A percentile compares a stretch with the other conserved stretches of the same genome.
Evolutionary conservation across 2,797 vertebrate genomes (phyloP).

Genomic region (Takifugu ocellatus): DNA sequence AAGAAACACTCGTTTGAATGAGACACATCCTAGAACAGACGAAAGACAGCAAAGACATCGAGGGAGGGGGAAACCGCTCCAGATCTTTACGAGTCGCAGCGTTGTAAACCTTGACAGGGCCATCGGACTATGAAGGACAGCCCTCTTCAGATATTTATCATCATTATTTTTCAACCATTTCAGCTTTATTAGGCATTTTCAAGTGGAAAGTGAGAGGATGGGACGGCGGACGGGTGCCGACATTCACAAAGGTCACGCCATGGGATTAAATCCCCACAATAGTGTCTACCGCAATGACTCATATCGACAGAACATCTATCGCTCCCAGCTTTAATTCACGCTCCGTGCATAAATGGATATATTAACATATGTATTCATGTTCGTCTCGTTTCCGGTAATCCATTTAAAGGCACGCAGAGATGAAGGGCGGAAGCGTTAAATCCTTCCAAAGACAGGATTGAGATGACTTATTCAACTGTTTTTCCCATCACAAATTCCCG

Average conservation of each 20-base stretch:
- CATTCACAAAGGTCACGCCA: conserved; percentile 56
- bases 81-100: conserved; percentile 20
- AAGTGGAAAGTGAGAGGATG: conserved; percentile 31
- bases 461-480: conserved; percentile 38
- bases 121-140: conserved; percentile 49
- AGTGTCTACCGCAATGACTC: conserved; percentile 26
- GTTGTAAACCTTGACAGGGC: conserved; percentile 13
- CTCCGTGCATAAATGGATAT: conserved; percentile 31
- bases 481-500: conserved; percentile 39
- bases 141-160: conserved; percentile 50
- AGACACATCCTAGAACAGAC: neutral
- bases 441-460: conserved; percentile 32
- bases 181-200: conserved; percentile 43
- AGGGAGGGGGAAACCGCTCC: neutral
- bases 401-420: conserved; percentile 26
- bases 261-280: conserved; percentile 27
- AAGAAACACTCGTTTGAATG: neutral
- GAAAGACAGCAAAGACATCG: conserved; percentile 9
- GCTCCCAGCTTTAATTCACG: conserved; percentile 17
- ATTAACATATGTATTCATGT: conserved; percentile 41
- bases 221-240: conserved; percentile 21
- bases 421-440: conserved; percentile 34
- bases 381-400: conserved; percentile 28
- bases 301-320: conserved; percentile 16
- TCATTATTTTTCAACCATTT: conserved; percentile 58